Evolutionary conservation across 2,888 invertebrate genomes (phyloP), one percentile per base, ranked within the genome.

Genomic region (Aleiodes testaceus): DNA sequence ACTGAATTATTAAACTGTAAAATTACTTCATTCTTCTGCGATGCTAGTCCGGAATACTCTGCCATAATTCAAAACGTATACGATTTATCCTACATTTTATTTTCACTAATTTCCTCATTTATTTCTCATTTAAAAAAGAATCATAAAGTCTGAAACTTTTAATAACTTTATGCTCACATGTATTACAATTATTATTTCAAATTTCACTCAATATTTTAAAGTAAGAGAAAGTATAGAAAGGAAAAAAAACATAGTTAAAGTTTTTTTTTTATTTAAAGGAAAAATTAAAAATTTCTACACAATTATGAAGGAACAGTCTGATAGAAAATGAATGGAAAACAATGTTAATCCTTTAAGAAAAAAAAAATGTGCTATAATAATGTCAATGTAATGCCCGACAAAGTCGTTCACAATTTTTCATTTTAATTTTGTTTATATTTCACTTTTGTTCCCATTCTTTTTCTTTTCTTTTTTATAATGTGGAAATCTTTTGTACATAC

Each of bases 11-110:
- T 7, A 36, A 36, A 9, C 36, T 36, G 11, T 36, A 5, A 36
- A 7, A 36, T 36, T 11, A 36, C 36, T 72, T 73, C 65, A 72
- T 64, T 61, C 78, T 76, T 77, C 70, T 75, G 72, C 69, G 75
- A 76, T 71, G 77, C 81, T 80, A 79, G 80, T 82, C 81, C 81
- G 78, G 78, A 80, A 78, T 76, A 76, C 75, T 77, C 78, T 78
- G 80, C 80, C 80, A 80, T 81, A 78, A 74, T 75, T 74, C 79
- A 68, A 77, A 76, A 79, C 73, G 72, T 75, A 77, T 74, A 73
- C 74, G 50, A 78, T 77, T 36, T 36, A 36, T 36, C 36, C 7
- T 77, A 74, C 76, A 72, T 75, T 70, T 73, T 78, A 79, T 75
- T 75, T 76, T 79, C 72, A 75, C 74, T 72, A 76, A 78, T 77